Base-by-base conservation (phyloP, 2,113 vertebrate species). In the Cyprinus carpio region DNA sequence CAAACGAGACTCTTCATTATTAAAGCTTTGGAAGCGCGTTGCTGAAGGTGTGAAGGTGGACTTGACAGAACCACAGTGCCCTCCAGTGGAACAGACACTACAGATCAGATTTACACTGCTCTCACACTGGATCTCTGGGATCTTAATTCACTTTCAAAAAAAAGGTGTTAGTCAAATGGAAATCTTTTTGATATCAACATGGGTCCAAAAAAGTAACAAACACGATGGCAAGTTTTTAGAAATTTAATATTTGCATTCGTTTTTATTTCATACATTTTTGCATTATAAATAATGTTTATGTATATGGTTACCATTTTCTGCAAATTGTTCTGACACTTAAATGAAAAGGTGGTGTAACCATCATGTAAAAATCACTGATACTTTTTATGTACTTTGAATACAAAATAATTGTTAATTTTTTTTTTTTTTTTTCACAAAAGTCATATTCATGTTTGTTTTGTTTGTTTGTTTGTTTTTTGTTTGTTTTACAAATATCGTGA, bases 61-160 rank as follows among this genome's bases (percentile, higher is more conserved):
- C 88, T 69, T 82, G 64, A 85, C 88, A 72, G 88, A 89, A 54
- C 90, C 91, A 93, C 93, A 95, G 92, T 94, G 94, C 91, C 92
- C 90, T 87, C 94, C 86, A 84, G 93, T 93, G 94, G 90, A 71
- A 0, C 6, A 3, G 58, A 75, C 8, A 69, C 46, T 60, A 15
- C 25, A 58, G 18, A 6, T 62, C 13, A 49, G 23, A 74, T 46
- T 20, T 34, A 34, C 34, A 34, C 34, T 72, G 5, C 6, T 40
- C 34, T 43, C 34, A 43, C 10, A 43, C 23, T 4, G 69, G 20
- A 12, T n/a, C 71, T 40, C 37, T n/a, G 69, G 1, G n/a, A 6
- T n/a, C 6, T 64, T 13, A 12, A 20, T 34, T 23, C 34, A 40
- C 20, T 71, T 40, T 40, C 4, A 20, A 5, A 10, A 71, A 5